phyloP scores from a whole-genome alignment of 2,797 vertebrate genomes.

The Triplophysa bombifrons region DNA sequence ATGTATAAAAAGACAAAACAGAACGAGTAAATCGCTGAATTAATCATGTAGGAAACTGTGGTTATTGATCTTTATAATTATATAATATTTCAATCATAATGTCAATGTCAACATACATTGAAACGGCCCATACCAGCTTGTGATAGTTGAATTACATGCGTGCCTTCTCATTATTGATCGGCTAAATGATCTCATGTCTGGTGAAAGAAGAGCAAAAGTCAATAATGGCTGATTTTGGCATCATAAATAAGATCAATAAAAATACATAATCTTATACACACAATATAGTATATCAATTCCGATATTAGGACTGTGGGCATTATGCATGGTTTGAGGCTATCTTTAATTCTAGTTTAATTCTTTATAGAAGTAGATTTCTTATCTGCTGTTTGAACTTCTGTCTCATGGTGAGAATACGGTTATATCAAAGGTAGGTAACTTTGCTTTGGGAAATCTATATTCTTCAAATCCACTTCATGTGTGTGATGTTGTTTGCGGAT shows the following conservation, averaged over 20 bases:
- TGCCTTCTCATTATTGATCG: slow-evolving; percentile 40
- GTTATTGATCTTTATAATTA: neutral
- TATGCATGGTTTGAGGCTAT: neutral
- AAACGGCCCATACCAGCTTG: neutral
- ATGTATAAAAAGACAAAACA: neutral
- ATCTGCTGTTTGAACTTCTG: slow-evolving; percentile 3
- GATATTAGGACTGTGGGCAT: neutral
- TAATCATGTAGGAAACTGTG: neutral
- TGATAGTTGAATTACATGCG: slow-evolving; percentile 44
- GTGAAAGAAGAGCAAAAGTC: slow-evolving; percentile 51
- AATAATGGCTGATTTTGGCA: slow-evolving; percentile 47
- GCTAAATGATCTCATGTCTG: slow-evolving; percentile 49
- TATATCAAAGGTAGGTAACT: slow-evolving; percentile 13
- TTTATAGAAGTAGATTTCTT: neutral
- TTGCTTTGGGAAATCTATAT: slow-evolving; percentile 12
- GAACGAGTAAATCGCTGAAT: neutral
- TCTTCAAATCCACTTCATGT: slow-evolving; percentile 7
- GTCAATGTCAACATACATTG: neutral
- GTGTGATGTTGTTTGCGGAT: slow-evolving; percentile 23
- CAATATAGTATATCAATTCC: neutral
- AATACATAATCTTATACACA: slow-evolving; percentile 27
- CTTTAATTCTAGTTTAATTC: too few relatives aligned
- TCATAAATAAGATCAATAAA: slow-evolving; percentile 41
- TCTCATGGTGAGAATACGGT: neutral
- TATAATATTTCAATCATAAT: neutral